Evolutionary conservation across 1,140 invertebrate genomes (phyloP), one percentile per base, ranked within the genome.

Genomic region (Neuroterus valhalla): DNA sequence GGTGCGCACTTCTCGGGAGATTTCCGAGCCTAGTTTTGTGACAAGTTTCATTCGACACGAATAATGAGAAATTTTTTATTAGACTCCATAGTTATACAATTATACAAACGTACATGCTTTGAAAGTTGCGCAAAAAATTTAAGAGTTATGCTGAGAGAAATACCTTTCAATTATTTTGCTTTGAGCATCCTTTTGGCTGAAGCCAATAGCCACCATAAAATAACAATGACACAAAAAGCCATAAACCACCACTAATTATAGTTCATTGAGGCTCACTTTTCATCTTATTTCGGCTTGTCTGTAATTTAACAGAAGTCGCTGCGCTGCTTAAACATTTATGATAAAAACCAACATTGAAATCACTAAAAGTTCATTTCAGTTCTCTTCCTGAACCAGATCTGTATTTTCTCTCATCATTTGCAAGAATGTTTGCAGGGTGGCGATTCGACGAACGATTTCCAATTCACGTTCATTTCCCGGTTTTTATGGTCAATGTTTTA

Each of bases 21-120:
- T 62, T 62, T 62, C 6, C 55, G 12, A 62, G 55, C 55, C 70
- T 69, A 76, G 45, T 76, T 62, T 38, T 72, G 71, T 74, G 74
- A 73, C 72, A 72, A 76, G 68, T 31, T 72, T 78, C 76, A 70
- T 79, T 79, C 74, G 76, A 80, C 76, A 72, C 73, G 46, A 75
- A 73, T 77, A 67, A 62, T 26, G 14, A 55, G 3, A 17, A 23
- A 1, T 50, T 50, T 21, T 21, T 21, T 21, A 10, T 12, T 17
- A 12, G 19, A 2, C 0, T 19, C 12, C 6, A 21, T 50, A 19
- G 46, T 5, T 8, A 48, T 19, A 17, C 17, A 17, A 8, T 19
- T 48, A 19, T 17, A 8, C 1, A 17, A 8, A 17, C 6, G 6
- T 17, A 5, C n/a, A 48, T 17, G 8, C 46, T 48, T n/a, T 0